These are phyloP conservation scores for Catharus ustulatus DNA, from an alignment of 2,797 vertebrate genomes.

Conservation along the genomic window DNA sequence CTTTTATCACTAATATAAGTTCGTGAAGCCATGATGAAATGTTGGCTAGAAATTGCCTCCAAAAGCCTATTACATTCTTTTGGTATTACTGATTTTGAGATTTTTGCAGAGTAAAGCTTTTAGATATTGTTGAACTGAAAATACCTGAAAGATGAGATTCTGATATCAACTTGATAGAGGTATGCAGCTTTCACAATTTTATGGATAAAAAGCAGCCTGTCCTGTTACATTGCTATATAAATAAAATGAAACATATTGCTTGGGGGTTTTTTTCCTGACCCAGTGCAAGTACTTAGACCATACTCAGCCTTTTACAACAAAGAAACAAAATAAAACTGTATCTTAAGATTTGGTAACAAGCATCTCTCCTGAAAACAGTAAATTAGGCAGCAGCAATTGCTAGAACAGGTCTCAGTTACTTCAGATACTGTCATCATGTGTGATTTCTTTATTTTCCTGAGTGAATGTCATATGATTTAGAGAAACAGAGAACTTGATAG, in stretches of 20 bases:
- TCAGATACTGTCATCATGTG: neutral
- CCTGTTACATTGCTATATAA: neutral
- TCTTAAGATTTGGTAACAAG: neutral
- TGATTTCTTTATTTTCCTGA: neutral
- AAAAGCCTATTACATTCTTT: neutral
- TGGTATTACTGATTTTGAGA: neutral
- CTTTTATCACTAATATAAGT: neutral
- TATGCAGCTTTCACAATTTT: neutral
- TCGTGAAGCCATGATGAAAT: neutral
- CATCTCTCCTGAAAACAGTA: neutral
- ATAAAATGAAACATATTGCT: neutral
- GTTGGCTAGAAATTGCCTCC: neutral
- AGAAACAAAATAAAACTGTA: neutral
- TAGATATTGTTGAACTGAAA: neutral
- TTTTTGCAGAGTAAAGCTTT: neutral
- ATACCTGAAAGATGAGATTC: neutral
- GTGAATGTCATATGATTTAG: neutral
- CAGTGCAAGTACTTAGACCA: neutral
- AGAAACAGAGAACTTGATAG: neutral
- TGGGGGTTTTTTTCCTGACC: neutral
- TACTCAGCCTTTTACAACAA: neutral
- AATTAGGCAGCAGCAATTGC: conserved; percentile 5
- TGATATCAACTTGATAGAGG: neutral
- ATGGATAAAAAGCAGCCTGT: neutral
- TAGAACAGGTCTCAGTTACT: neutral